Conservation (phyloP, 2,113 vertebrate species). For the Amblyornis subalaris region DNA sequence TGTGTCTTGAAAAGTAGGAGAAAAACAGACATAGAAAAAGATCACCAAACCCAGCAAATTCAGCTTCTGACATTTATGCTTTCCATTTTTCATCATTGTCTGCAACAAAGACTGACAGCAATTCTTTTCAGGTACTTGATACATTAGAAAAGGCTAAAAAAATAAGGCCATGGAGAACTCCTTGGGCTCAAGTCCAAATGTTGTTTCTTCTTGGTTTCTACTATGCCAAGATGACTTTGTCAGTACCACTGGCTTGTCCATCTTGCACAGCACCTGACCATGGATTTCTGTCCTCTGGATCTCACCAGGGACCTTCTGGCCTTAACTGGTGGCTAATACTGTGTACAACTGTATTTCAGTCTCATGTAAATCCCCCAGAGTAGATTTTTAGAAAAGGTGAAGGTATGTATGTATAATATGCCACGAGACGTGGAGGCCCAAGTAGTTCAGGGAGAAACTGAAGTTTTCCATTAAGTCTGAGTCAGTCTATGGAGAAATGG, state of each 20-base stretch:
- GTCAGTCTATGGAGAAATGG: not conserved
- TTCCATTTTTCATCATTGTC: not conserved
- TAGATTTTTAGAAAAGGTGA: not conserved
- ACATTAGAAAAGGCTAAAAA: not conserved
- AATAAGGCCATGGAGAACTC: not conserved
- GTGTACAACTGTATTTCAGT: not conserved
- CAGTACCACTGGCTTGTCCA: not conserved
- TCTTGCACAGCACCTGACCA: not conserved
- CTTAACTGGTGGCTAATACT: not conserved
- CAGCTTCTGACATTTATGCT: not conserved
- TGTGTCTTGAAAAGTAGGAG: not conserved
- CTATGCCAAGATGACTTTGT: accelerated
- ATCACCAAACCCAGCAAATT: not conserved
- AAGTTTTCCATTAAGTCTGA: not conserved
- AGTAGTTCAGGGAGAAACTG: not conserved
- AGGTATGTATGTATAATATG: not conserved
- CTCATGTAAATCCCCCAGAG: not conserved
- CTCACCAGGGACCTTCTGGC: not conserved
- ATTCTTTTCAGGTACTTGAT: not conserved
- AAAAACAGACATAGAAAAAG: not conserved
- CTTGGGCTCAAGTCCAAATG: not conserved
- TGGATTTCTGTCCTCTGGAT: not conserved
- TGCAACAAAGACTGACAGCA: not conserved
- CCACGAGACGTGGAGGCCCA: not conserved
- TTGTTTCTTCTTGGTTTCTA: not conserved